These are phyloP conservation scores for Drosophila merina DNA, from an alignment of 2,888 invertebrate species.

Conservation along the genomic window DNA sequence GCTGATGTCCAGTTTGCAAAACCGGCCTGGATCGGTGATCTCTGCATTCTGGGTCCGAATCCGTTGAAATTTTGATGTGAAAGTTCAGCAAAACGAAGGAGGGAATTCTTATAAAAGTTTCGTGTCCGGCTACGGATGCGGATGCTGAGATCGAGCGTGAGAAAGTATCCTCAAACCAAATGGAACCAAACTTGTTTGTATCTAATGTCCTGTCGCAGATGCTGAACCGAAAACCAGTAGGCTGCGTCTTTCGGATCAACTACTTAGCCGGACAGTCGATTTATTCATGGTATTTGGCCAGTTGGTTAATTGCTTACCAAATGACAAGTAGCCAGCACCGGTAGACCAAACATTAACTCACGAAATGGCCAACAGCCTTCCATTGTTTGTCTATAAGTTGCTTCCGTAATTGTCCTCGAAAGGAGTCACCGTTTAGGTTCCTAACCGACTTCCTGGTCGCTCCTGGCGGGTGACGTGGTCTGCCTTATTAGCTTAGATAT, in stretches of 20 bases:
- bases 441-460: neutral
- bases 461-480: constrained; percentile 21
- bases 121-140: constrained; percentile 70
- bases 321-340: constrained; percentile 33
- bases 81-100: constrained; percentile 63
- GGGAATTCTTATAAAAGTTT: constrained; percentile 68
- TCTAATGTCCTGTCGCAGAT: constrained; percentile 62
- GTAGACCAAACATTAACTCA: constrained; percentile 67
- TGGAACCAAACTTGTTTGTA: constrained; percentile 57
- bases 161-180: constrained; percentile 53
- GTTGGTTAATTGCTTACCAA: constrained; percentile 69
- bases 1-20: constrained; percentile 76
- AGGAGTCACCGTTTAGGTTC: constrained; percentile 35
- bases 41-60: constrained; percentile 57
- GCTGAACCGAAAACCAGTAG: constrained; percentile 43
- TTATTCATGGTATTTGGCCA: constrained; percentile 72
- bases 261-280: constrained; percentile 62
- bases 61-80: constrained; percentile 79
- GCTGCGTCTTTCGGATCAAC: constrained; percentile 35
- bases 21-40: constrained; percentile 59
- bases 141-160: constrained; percentile 66
- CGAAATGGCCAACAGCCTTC: constrained; percentile 65
- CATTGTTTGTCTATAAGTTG: constrained; percentile 62
- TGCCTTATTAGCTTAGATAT: constrained; percentile 74
- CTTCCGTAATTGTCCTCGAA: constrained; percentile 60